Evolutionary conservation across 2,888 invertebrate genomes (phyloP), one percentile per base, ranked within the genome.

Genomic region (Altica lythri): DNA sequence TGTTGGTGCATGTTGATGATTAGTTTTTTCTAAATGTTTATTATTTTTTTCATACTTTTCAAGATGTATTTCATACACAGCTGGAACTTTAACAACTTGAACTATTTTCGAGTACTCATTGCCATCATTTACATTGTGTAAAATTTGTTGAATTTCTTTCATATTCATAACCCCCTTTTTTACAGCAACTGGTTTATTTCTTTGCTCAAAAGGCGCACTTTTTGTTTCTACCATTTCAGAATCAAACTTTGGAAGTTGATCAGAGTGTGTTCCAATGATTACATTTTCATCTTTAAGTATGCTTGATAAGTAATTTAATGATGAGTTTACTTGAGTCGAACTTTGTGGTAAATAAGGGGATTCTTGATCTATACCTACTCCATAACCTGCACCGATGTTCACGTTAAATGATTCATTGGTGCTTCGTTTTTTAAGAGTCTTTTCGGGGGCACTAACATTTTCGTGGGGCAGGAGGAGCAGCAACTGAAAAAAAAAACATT

Each of bases 21-120:
- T 29, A 10, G 29, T 29, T 29, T 18, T 10, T 1, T 44, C 8
- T 10, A 18, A 1, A 17, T n/a, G 10, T 13, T 29, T 17, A 4
- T 18, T 38, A 5, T 45, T 53, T 1, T 25, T 46, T 17, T 29
- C 27, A 10, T 37, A 19, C 46, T 59, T 55, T 52, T 67, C 67
- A 9, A 68, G 47, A 49, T 68, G 69, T 13, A 69, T 60, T 44
- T 69, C 69, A 47, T 69, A 69, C 4, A 68, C 59, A 1, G 69
- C 69, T 5, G 69, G 69, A 5, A 68, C 68, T 59, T 66, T 66
- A 1, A 69, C 55, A 8, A 68, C 64, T 55, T 67, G 67, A 5
- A 64, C 52, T 10, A 66, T 58, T 43, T 59, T 61, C 2, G 61
- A 57, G 16, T 53, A 51, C 6, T 48, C 52, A 12, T 52, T 38